Evolutionary conservation across 2,113 vertebrate species (phyloP).

Genomic region (Calonectris borealis): DNA sequence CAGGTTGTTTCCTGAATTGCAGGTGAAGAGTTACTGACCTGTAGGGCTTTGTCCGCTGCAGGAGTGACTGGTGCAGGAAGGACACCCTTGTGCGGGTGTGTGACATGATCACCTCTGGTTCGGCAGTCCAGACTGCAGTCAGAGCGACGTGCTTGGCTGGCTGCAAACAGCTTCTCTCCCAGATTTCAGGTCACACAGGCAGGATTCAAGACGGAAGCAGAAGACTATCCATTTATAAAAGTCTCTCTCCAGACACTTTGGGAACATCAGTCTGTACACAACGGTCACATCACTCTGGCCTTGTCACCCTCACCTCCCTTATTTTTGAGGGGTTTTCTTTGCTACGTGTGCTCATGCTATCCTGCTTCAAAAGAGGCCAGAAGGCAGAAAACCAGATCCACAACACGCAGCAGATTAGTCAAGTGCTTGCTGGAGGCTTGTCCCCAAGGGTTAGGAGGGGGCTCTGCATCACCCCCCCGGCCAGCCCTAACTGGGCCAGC

Average conservation of each 20-base stretch:
- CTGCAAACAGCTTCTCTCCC: neutral
- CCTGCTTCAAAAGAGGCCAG: neutral
- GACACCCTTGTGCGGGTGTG: neutral
- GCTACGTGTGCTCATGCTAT: neutral
- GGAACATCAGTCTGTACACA: neutral
- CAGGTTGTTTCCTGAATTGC: neutral
- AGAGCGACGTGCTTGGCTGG: neutral
- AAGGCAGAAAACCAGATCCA: neutral
- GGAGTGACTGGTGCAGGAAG: neutral
- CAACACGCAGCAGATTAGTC: fast-evolving
- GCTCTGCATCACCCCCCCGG: neutral
- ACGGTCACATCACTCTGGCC: neutral
- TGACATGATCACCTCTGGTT: neutral
- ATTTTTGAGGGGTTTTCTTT: neutral
- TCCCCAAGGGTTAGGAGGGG: neutral
- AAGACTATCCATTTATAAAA: neutral
- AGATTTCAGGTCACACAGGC: neutral
- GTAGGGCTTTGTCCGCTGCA: neutral
- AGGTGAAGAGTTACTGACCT: neutral
- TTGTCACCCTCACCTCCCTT: neutral
- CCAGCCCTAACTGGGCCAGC: neutral
- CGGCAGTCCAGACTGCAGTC: neutral
- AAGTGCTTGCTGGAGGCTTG: neutral
- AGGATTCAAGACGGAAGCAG: neutral
- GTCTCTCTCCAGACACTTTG: neutral